Percentiles rank a stretch among this genome's conserved stretches.
phyloP scores from a whole-genome alignment of 2,113 vertebrate genomes.

The Noctilio leporinus region DNA sequence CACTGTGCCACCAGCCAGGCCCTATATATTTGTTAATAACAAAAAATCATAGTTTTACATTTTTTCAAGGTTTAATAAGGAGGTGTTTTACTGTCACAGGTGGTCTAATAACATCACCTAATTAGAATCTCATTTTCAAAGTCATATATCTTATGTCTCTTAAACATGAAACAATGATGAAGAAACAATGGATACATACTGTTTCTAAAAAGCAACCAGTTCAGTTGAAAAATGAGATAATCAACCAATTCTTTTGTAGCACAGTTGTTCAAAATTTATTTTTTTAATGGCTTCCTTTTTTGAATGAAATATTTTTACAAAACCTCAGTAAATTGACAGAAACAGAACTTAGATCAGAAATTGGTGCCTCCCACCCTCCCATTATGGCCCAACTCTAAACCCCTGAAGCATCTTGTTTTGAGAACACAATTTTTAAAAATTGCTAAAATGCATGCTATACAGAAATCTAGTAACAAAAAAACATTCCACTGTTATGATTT shows the following conservation, averaged over 20 bases:
- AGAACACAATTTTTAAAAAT: neutral
- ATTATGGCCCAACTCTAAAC: fast-evolving
- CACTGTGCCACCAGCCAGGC: no score
- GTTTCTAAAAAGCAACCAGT: neutral
- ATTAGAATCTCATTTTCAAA: neutral
- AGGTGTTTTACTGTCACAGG: neutral
- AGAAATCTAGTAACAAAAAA: neutral
- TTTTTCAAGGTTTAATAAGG: neutral
- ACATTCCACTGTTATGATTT: neutral
- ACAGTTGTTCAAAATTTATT: neutral
- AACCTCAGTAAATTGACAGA: neutral
- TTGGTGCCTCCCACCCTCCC: fast-evolving
- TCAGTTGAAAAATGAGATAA: neutral
- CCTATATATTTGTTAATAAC: neutral
- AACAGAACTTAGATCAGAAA: neutral
- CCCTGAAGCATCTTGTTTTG: neutral
- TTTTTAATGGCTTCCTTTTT: neutral
- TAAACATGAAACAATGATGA: neutral
- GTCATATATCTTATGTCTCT: neutral
- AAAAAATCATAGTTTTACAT: no score
- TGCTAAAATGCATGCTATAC: neutral
- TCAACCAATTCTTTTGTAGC: neutral
- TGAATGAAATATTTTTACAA: neutral
- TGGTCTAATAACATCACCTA: neutral
- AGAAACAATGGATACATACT: neutral